Conservation (phyloP, 1,140 invertebrate genomes). For the Maconellicoccus hirsutus region DNA sequence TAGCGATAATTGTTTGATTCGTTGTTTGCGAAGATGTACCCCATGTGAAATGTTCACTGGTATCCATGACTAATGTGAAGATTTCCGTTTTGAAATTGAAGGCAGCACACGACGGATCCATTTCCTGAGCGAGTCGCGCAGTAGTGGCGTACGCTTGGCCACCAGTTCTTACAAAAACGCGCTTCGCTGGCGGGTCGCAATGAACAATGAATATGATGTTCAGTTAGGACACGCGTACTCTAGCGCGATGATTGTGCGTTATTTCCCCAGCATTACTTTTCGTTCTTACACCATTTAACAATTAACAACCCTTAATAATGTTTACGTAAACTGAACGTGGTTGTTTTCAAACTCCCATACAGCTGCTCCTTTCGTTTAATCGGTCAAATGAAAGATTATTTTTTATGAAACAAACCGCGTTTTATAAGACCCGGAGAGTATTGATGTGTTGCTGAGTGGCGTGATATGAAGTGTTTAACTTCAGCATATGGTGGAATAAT, state of each 20-base stretch:
- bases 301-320: constrained; percentile 9
- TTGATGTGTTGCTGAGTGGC: not conserved
- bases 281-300: constrained; percentile 4
- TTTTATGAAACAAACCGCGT: not conserved
- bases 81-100: not conserved
- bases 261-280: constrained; percentile 8
- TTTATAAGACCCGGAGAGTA: not conserved
- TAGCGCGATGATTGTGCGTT: not conserved
- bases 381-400: not conserved
- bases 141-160: not conserved
- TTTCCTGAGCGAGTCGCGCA: not conserved
- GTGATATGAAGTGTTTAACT: not conserved
- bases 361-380: not conserved
- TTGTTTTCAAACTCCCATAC: not conserved
- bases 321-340: not conserved
- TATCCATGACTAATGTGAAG: constrained; percentile 8
- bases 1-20: not conserved
- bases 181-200: no score
- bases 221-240: constrained; percentile 1
- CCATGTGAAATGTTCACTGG: not conserved
- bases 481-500: constrained; percentile 4
- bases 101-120: not conserved
- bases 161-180: not conserved
- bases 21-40: not conserved
- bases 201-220: not conserved